phyloP scores from a whole-genome alignment of 2,113 vertebrate species.

The Tamias sibiricus region DNA sequence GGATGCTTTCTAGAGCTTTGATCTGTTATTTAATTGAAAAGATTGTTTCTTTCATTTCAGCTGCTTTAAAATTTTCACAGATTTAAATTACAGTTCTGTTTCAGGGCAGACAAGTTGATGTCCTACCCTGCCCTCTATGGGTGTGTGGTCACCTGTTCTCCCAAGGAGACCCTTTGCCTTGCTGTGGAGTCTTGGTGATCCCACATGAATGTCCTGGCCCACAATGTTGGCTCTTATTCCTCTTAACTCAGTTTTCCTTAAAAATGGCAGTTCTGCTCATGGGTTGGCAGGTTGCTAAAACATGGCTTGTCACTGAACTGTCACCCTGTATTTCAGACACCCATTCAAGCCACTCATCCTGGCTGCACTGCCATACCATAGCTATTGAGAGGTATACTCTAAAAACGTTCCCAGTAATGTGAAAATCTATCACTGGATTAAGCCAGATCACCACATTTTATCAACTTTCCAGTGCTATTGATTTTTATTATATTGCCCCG shows the following conservation, averaged over 20 bases:
- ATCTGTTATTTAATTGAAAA: not conserved
- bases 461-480: not conserved
- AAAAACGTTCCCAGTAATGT: not conserved
- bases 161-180: not conserved
- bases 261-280: not conserved
- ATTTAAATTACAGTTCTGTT: not conserved
- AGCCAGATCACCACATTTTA: not conserved
- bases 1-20: not conserved
- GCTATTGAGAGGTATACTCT: not conserved
- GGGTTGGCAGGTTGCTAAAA: not conserved
- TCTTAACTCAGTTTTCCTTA: not conserved
- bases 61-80: not conserved
- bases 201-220: not conserved
- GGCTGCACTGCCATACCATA: no score
- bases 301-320: not conserved
- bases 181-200: not conserved
- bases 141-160: not conserved
- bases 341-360: not conserved
- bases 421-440: not conserved
- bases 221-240: not conserved
- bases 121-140: not conserved
- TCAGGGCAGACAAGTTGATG: not conserved
- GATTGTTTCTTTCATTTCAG: not conserved
- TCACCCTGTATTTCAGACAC: not conserved
- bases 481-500: not conserved